phyloP scores from a whole-genome alignment of 2,888 invertebrate genomes.

The Macaria notata region DNA sequence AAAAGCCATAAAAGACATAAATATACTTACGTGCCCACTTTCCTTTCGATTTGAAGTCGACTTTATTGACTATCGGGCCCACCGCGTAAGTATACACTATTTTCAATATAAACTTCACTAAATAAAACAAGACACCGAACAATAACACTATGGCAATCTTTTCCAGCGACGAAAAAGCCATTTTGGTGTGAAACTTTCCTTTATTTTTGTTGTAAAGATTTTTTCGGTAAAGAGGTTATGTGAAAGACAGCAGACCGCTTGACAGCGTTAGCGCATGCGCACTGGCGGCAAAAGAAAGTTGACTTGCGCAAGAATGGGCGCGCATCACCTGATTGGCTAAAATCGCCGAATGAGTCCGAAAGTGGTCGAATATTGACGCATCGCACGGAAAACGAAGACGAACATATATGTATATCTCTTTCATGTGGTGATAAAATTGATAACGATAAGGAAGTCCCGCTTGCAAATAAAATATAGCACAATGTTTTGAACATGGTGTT shows the following conservation, averaged over 20 bases:
- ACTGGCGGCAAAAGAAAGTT: slow-evolving; percentile 71
- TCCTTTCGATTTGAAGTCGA: slow-evolving; percentile 86
- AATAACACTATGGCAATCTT: slow-evolving; percentile 72
- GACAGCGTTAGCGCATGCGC: slow-evolving; percentile 73
- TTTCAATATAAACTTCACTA: slow-evolving; percentile 48
- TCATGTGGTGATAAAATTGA: slow-evolving; percentile 15
- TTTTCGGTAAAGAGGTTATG: slow-evolving; percentile 52
- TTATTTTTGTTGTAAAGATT: slow-evolving; percentile 14
- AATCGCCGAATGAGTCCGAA: slow-evolving; percentile 37
- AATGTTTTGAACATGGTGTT: too few relatives aligned
- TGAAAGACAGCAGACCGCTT: slow-evolving; percentile 52
- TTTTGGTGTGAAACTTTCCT: slow-evolving; percentile 36
- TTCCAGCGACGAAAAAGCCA: slow-evolving; percentile 63
- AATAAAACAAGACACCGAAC: slow-evolving; percentile 50
- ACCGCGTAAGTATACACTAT: slow-evolving; percentile 67
- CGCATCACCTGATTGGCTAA: slow-evolving; percentile 28
- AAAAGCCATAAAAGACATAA: too few relatives aligned
- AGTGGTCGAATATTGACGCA: slow-evolving; percentile 29
- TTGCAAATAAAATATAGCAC: too few relatives aligned
- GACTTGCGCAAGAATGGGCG: slow-evolving; percentile 57
- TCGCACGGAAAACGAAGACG: slow-evolving; percentile 16
- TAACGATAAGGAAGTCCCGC: slow-evolving; percentile 29
- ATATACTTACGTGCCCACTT: slow-evolving; percentile 90
- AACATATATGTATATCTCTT: slow-evolving; percentile 15
- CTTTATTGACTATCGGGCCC: slow-evolving; percentile 80